Percentiles rank a stretch among this genome's conserved stretches.
phyloP scores from a whole-genome alignment of 2,888 invertebrate genomes.

The Scaptodrosophila latifasciaeformis region DNA sequence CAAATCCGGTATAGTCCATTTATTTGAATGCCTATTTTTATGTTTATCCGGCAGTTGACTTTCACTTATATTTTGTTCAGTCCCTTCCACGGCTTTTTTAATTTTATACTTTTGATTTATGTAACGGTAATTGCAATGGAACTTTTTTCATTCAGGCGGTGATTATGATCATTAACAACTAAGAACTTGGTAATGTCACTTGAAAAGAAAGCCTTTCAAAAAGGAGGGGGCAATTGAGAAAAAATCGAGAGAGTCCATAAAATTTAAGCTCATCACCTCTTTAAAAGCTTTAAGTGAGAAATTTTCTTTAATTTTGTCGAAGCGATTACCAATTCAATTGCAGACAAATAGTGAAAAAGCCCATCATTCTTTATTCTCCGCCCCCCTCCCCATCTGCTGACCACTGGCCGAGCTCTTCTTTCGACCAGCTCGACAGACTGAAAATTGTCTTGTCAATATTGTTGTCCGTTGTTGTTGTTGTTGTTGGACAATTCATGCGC shows the following conservation, averaged over 20 bases:
- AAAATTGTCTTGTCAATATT: constrained; percentile 62
- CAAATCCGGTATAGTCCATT: constrained; percentile 63
- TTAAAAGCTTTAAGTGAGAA: no score
- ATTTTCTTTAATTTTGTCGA: no score
- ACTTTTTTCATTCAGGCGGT: not conserved
- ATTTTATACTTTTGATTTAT: constrained; percentile 58
- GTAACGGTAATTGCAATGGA: constrained; percentile 49
- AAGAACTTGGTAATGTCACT: constrained; percentile 18
- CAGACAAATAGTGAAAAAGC: no score
- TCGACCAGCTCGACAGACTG: no score
- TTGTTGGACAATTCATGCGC: constrained; percentile 61
- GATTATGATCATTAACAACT: constrained; percentile 2
- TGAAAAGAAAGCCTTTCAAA: not conserved
- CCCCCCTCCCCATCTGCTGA: no score
- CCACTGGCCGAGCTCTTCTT: constrained; percentile 26
- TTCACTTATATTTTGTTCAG: constrained; percentile 34
- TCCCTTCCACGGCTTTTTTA: constrained; percentile 7
- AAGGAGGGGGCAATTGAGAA: not conserved
- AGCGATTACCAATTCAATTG: no score
- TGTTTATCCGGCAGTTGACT: constrained; percentile 50
- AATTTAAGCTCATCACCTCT: no score
- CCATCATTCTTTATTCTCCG: no score
- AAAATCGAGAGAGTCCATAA: not conserved
- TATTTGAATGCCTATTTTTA: constrained; percentile 64
- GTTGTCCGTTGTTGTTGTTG: constrained; percentile 22